Evolutionary conservation across 1,140 invertebrate species (phyloP), one percentile per base, ranked within the genome.

Genomic region (Drosophila sulfurigaster): DNA sequence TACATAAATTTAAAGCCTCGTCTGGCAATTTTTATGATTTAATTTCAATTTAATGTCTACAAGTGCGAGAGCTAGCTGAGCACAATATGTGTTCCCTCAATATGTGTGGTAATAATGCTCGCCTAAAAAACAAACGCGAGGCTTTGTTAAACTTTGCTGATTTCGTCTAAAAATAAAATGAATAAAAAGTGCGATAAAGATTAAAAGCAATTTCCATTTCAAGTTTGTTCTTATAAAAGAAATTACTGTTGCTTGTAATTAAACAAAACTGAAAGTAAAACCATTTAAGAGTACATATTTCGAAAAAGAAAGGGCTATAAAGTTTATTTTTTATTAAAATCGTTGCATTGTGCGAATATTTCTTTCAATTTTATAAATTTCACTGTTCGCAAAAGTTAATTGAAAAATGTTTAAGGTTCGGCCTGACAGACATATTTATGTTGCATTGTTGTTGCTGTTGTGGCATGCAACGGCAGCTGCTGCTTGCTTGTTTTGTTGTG

Each of bases 361-460:
- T 65, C 20, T 65, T 52, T 16, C 35, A 48, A 60, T 25, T 67
- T 63, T 76, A 8, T 59, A 28, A 60, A 57, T 72, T 79, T 65
- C 62, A 25, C 28, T 76, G 73, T 48, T 41, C 74, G 63, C 28
- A 64, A 74, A 88, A 83, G 74, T 88, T 87, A 87, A 87, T 87
- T 81, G 85, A 87, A 87, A 25, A 75, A 78, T 78, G 80, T 82
- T 80, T 83, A 88, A 80, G 83, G 85, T 64, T 69, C 45, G 78
- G 78, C 80, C 49, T 69, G 81, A 69, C 66, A 69, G 73, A 58
- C 64, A 77, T 77, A 85, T 85, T 83, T 59, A 71, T 75, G 67
- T 71, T 58, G 73, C 73, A 70, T 75, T 76, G 72, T 63, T 69
- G 60, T 41, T 41, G 41, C n/a, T 43, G 41, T 51, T 54, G 51